Percentiles rank a stretch among this genome's conserved stretches.
phyloP scores from a whole-genome alignment of 2,888 invertebrate genomes.

The Buathra laborator region DNA sequence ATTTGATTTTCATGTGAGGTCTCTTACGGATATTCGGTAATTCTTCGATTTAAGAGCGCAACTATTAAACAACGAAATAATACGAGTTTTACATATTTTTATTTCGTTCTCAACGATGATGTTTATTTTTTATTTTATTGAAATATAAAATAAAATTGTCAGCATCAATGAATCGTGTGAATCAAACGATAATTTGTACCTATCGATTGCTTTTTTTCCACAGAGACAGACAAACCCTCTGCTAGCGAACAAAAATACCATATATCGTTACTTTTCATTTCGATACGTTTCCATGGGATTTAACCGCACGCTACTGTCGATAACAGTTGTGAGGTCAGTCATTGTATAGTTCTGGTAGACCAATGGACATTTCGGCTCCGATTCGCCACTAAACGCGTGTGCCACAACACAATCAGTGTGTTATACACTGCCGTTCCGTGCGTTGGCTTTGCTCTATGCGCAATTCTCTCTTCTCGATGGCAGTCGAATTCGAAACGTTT shows the following conservation, averaged over 20 bases:
- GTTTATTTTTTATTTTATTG: no score
- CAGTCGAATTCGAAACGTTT: not conserved
- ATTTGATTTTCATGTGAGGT: no score
- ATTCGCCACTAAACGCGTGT: not conserved
- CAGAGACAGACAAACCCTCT: not conserved
- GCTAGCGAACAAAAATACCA: not conserved
- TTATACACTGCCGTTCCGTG: not conserved
- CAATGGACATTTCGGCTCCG: not conserved
- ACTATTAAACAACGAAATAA: no score
- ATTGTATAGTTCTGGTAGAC: not conserved
- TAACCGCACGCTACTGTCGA: not conserved
- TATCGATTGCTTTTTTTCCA: not conserved
- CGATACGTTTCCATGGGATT: not conserved
- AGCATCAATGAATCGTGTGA: no score
- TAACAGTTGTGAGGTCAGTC: conserved; percentile 4
- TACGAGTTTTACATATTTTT: no score
- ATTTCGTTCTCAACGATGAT: no score
- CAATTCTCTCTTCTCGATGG: not conserved
- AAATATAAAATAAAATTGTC: no score
- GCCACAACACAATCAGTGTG: not conserved
- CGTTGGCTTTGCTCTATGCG: not conserved
- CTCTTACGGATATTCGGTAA: no score
- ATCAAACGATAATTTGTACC: no score
- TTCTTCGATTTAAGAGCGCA: no score
- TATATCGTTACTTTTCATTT: not conserved